Percentiles rank a stretch among this genome's conserved stretches.
phyloP scores from a whole-genome alignment of 1,140 invertebrate species.

The Cydia amplana region DNA sequence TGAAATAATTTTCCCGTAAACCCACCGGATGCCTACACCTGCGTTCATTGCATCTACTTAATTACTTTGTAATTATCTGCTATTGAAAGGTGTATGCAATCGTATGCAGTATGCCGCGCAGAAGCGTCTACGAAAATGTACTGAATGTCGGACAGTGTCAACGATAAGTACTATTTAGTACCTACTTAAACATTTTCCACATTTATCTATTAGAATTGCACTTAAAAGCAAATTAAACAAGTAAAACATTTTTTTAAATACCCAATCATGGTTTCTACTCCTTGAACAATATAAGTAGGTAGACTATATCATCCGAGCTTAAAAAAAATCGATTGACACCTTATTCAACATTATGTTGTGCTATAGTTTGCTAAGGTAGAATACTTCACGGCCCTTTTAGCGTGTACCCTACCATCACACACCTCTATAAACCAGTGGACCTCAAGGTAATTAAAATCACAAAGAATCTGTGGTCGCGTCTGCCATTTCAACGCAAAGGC shows the following conservation, averaged over 20 bases:
- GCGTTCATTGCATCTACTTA: slow-evolving; percentile 69
- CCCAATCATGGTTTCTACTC: no score
- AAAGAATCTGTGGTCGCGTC: background rate
- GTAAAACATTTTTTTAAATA: no score
- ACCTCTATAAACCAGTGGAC: no score
- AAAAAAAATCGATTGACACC: no score
- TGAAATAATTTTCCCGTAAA: slow-evolving; percentile 56
- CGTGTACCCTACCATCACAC: no score
- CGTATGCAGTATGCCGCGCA: slow-evolving; percentile 39
- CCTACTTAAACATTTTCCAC: background rate
- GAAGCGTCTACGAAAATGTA: slow-evolving; percentile 4
- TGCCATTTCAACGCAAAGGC: background rate
- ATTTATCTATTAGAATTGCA: no score
- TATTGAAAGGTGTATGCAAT: slow-evolving; percentile 59
- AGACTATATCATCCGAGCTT: no score
- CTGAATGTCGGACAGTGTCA: background rate
- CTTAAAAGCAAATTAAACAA: no score
- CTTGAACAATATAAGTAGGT: no score
- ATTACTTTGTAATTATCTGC: slow-evolving; percentile 68
- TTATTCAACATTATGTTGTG: no score
- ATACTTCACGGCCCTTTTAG: no score
- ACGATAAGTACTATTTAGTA: background rate
- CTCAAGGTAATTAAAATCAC: background rate
- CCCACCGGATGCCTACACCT: slow-evolving; percentile 50
- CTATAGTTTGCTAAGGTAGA: no score